Percentiles rank a stretch among this genome's conserved stretches.
Conservation (phyloP, 1,140 invertebrate genomes). For the Drosophila sechellia region DNA sequence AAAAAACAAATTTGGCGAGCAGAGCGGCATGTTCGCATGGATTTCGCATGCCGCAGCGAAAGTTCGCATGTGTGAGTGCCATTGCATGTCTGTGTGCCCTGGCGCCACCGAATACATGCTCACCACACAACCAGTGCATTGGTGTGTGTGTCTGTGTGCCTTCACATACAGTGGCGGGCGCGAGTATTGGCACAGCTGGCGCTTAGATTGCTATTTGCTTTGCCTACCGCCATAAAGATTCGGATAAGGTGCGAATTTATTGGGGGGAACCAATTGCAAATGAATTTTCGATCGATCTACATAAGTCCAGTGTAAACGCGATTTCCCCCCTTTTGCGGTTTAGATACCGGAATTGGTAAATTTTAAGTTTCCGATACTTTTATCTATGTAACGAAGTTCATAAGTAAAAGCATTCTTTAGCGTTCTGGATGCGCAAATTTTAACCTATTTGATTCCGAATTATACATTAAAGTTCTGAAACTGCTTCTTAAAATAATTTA, state of each 20-base stretch:
- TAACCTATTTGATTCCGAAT: too few relatives aligned
- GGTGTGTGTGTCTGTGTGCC: conserved; percentile 5
- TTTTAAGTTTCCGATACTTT: background rate
- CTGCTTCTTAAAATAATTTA: too few relatives aligned
- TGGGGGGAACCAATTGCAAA: conserved; percentile 1
- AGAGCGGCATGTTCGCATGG: conserved; percentile 18
- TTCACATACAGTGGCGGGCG: conserved; percentile 21
- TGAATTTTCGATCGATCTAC: background rate
- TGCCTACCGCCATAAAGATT: conserved; percentile 22
- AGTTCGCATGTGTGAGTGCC: background rate
- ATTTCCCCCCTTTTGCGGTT: background rate
- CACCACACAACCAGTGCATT: conserved; percentile 4
- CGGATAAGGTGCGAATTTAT: conserved; percentile 8
- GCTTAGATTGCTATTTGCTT: conserved; percentile 3
- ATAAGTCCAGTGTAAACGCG: background rate
- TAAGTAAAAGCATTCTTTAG: background rate
- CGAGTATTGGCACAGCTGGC: conserved; percentile 24
- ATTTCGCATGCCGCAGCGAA: conserved; percentile 13
- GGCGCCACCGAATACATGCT: conserved; percentile 32
- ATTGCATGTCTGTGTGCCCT: conserved; percentile 10
- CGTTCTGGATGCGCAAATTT: background rate
- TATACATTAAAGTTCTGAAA: background rate
- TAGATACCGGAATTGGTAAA: background rate
- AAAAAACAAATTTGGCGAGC: conserved; percentile 22
- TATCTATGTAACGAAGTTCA: background rate